Evolutionary conservation across 2,797 vertebrate species (phyloP), one percentile per base, ranked within the genome.

Genomic region (Spondyliosoma cantharus): DNA sequence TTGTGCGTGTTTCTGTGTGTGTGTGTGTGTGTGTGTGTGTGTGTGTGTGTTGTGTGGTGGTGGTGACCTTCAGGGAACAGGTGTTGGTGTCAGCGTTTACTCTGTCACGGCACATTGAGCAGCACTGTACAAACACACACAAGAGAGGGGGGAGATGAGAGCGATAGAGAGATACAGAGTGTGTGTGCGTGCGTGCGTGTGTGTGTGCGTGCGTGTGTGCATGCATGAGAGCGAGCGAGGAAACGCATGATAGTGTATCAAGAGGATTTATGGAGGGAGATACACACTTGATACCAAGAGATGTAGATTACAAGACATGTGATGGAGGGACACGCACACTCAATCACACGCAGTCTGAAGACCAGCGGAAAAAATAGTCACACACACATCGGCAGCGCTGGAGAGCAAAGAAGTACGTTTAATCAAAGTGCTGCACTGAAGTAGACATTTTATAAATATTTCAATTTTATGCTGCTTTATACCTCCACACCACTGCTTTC

Each of bases 41-140:
- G 69, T 56, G 46, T 71, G 42, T 81, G 45, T 43, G 63, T 43
- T 59, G 62, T 70, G 45, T 46, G 14, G 14, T 4, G 14, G 45
- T 57, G 15, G 61, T 91, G 91, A 93, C 91, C 92, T 94, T 93
- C 84, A 71, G 83, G 88, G 92, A 93, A 90, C 91, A 93, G 90
- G 92, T 93, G 91, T 91, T 89, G 84, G 85, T 91, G 88, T 90
- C 88, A 89, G 89, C 84, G 71, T 92, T 93, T 90, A 93, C 90
- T 87, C 83, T 77, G 91, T 90, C 91, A 92, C 67, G 71, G 86
- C 81, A 82, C 89, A 91, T 84, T 89, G 87, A 93, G 85, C 91
- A 90, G 82, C 72, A 75, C 80, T 76, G 78, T 86, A 69, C 87
- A 93, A 90, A 93, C 83, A 91, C 84, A 64, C 84, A 73, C 24